A percentile compares a stretch with the other conserved stretches of the same genome.
These are phyloP conservation scores for Nyctibius bracteatus DNA, from an alignment of 2,113 vertebrate species.

Conservation along the genomic window DNA sequence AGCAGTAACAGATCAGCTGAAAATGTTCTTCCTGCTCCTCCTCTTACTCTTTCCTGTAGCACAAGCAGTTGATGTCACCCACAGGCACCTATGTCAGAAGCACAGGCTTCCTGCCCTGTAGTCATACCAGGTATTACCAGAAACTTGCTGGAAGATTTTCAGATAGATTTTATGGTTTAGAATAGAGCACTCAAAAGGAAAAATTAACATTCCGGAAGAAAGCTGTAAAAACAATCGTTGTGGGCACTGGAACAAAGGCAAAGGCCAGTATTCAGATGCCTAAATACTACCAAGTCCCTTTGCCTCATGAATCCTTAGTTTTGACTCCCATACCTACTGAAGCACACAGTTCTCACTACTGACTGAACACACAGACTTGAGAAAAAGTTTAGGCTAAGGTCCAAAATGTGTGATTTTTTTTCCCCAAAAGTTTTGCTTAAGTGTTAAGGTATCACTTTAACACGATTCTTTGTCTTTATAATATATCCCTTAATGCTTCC, in stretches of 20 bases:
- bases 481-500: background rate
- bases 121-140: background rate
- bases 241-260: background rate
- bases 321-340: background rate
- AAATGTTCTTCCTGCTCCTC: background rate
- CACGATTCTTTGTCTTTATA: background rate
- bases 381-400: background rate
- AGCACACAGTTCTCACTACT: background rate
- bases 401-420: background rate
- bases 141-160: background rate
- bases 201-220: background rate
- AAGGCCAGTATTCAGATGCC: background rate
- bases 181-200: background rate
- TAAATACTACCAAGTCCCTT: background rate
- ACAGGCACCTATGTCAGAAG: background rate
- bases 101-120: background rate
- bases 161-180: background rate
- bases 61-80: background rate
- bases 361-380: background rate
- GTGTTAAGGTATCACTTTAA: background rate
- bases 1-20: background rate
- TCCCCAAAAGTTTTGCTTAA: background rate
- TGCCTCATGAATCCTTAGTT: background rate
- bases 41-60: background rate
- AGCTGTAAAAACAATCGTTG: background rate